Evolutionary conservation across 2,888 invertebrate genomes (phyloP).

Genomic region (Falcaria lacertinaria): DNA sequence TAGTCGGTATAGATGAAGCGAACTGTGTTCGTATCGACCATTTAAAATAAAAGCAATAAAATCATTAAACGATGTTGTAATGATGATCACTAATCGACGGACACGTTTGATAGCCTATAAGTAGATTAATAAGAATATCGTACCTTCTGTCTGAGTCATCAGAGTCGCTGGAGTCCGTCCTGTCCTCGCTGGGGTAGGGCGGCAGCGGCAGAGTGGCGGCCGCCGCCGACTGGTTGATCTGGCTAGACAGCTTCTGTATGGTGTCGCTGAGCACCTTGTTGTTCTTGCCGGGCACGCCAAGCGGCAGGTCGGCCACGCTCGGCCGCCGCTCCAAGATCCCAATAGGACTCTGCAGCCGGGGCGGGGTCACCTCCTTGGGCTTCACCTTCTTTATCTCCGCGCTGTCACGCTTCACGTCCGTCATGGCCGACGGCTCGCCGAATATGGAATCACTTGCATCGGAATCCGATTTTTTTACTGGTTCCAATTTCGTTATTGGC

Average conservation of each 20-base stretch:
- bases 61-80: too few relatives aligned
- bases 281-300: slow-evolving; percentile 67
- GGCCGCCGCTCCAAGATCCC: slow-evolving; percentile 62
- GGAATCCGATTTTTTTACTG: slow-evolving; percentile 41
- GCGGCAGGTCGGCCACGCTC: slow-evolving; percentile 61
- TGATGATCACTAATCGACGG: too few relatives aligned
- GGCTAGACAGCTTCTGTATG: slow-evolving; percentile 80
- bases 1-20: too few relatives aligned
- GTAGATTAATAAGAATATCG: too few relatives aligned
- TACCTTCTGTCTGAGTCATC: slow-evolving; percentile 72
- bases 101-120: too few relatives aligned
- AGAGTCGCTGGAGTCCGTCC: slow-evolving; percentile 70
- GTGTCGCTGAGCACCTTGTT: slow-evolving; percentile 82
- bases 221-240: slow-evolving; percentile 66
- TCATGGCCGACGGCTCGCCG: slow-evolving; percentile 59
- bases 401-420: slow-evolving; percentile 52
- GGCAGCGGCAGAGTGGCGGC: slow-evolving; percentile 48
- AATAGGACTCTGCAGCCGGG: slow-evolving; percentile 58
- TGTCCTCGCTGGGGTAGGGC: slow-evolving; percentile 58
- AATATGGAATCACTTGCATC: slow-evolving; percentile 55
- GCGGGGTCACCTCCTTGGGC: slow-evolving; percentile 51
- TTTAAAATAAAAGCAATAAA: too few relatives aligned
- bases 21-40: too few relatives aligned
- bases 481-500: slow-evolving; percentile 40
- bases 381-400: slow-evolving; percentile 57